These are phyloP conservation scores for Himalopsyche kuldschensis DNA, from an alignment of 2,888 invertebrate genomes.

Conservation along the genomic window DNA sequence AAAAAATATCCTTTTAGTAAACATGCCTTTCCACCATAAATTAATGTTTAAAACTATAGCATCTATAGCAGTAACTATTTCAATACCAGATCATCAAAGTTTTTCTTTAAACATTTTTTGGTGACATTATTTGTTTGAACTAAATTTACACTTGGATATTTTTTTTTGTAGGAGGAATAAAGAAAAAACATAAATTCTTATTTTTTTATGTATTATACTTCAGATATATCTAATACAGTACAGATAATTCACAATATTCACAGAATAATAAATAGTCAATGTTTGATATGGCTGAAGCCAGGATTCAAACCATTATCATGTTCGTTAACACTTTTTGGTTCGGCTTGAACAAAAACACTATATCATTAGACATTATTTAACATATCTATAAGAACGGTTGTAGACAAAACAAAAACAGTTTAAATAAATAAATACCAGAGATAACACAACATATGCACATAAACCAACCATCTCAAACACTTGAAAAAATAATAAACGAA, in stretches of 20 bases:
- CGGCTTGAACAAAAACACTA: background rate
- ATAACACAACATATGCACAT: background rate
- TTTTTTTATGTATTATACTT: constrained; percentile 4
- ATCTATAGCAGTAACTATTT: too few species aligned
- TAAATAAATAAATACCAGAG: background rate
- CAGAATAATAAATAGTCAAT: constrained; percentile 17
- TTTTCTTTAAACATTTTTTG: too few species aligned
- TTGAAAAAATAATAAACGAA: background rate
- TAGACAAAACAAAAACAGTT: background rate
- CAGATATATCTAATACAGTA: constrained; percentile 25
- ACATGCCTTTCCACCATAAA: too few species aligned
- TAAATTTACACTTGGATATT: too few species aligned
- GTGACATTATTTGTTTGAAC: too few species aligned
- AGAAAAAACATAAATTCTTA: background rate
- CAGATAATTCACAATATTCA: constrained; percentile 30
- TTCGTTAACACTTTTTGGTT: background rate
- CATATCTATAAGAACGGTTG: background rate
- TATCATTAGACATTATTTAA: background rate
- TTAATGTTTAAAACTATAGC: too few species aligned
- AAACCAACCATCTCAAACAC: background rate
- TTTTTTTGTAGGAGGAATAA: too few species aligned
- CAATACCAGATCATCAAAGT: too few species aligned
- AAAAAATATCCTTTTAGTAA: too few species aligned
- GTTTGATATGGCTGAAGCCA: background rate
- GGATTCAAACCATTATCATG: background rate